Conservation (phyloP, 1,140 invertebrate genomes). For the Cyrtorhinus lividipennis region DNA sequence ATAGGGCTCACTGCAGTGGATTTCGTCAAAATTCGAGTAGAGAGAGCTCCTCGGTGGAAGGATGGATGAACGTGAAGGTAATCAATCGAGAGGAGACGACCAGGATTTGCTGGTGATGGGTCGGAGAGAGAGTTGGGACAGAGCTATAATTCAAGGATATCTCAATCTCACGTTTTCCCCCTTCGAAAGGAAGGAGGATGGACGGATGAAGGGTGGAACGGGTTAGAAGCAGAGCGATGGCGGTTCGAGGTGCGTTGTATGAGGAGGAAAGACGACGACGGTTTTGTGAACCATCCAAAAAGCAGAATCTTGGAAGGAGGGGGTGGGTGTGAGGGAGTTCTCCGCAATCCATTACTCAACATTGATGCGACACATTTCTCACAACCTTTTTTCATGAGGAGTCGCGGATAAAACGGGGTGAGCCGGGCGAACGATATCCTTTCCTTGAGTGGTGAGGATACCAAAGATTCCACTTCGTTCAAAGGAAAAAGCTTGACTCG, state of each 20-base stretch:
- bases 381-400: not conserved
- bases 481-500: too few species aligned
- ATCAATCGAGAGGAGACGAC: not conserved
- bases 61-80: not conserved
- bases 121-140: not conserved
- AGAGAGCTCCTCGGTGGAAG: too few species aligned
- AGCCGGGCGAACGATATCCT: not conserved
- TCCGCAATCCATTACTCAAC: not conserved
- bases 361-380: not conserved
- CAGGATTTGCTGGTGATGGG: not conserved
- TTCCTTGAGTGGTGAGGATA: too few species aligned
- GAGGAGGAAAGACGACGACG: too few species aligned
- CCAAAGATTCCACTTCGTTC: too few species aligned
- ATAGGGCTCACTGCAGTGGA: too few species aligned
- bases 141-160: not conserved
- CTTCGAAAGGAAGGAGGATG: not conserved
- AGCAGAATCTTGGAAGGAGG: too few species aligned
- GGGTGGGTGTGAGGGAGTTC: not conserved
- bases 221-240: not conserved
- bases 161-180: not conserved
- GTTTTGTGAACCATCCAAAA: too few species aligned
- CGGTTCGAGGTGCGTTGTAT: not conserved
- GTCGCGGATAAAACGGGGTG: not conserved
- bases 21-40: too few species aligned
- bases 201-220: too few species aligned